Evolutionary conservation across 2,797 vertebrate genomes (phyloP), one percentile per base, ranked within the genome.

Genomic region (Chaetophractus vellerosus): DNA sequence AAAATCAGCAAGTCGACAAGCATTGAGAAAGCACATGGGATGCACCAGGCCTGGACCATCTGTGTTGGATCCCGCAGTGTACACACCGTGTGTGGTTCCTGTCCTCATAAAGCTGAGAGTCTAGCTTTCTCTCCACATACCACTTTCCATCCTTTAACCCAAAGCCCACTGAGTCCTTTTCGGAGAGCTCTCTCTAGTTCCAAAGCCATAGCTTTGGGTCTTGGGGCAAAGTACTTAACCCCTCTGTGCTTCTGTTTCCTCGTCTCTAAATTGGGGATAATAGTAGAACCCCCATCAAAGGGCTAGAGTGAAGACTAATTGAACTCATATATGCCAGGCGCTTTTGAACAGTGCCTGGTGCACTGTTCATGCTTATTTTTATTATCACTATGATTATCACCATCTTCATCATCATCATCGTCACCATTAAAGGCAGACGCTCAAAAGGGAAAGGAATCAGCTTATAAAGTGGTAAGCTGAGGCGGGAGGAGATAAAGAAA

Each of bases 141-240:
- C 55, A 7, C 21, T 57, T 50, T 79, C 48, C 33, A 63, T 12
- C 50, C n/a, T 57, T 64, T 69, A 68, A 69, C 61, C 45, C 59
- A 61, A 59, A 83, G 41, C 12, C 31, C 38, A 31, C 0, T 19
- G 50, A 26, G 14, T 83, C 50, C n/a, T 85, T 91, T 66, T 31
- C 69, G 41, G 28, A 85, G 57, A 92, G 75, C 72, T 59, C 2
- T 55, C 59, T 82, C 64, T 87, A 72, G 45, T 24, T 90, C 68
- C 6, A 81, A 92, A 31, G 48, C 38, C 64, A 14, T 2, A 61
- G 31, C 52, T 78, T 10, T 10, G 74, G 23, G 33, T 61, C 24
- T 91, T 90, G 10, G n/a, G 48, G 15, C 82, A 82, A 91, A 41
- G 93, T 87, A 75, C 52, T 82, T 81, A 66, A 84, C 52, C 68